Percentiles rank a stretch among this genome's conserved stretches.
These are phyloP conservation scores for Brenthis daphne DNA, from an alignment of 2,888 invertebrate genomes.

Conservation along the genomic window DNA sequence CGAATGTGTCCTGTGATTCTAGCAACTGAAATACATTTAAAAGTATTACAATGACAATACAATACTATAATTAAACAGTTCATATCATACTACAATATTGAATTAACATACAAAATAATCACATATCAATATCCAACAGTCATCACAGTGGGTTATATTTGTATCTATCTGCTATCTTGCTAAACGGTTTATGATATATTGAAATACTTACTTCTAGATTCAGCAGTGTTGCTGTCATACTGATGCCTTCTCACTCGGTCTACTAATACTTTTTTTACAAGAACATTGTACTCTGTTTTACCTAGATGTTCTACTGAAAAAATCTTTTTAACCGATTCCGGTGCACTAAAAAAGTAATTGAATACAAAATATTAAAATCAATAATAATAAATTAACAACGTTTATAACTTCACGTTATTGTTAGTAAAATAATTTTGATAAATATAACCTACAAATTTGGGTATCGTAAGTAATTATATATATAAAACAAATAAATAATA, in stretches of 20 bases:
- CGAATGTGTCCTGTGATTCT: constrained; percentile 88
- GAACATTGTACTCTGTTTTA: constrained; percentile 72
- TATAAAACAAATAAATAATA: constrained; percentile 20
- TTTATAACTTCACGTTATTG: too few relatives aligned
- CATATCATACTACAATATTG: too few relatives aligned
- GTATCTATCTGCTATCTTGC: background rate
- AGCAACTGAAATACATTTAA: constrained; percentile 84
- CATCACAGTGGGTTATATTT: too few relatives aligned
- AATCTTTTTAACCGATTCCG: constrained; percentile 86
- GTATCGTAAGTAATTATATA: too few relatives aligned
- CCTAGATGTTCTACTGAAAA: constrained; percentile 87
- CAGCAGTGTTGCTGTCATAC: constrained; percentile 86
- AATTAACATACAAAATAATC: too few relatives aligned
- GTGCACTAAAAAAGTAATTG: constrained; percentile 81
- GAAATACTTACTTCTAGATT: constrained; percentile 84
- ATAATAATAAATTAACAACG: too few relatives aligned
- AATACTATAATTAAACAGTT: too few relatives aligned
- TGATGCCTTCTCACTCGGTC: constrained; percentile 86
- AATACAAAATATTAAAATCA: too few relatives aligned
- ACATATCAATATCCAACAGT: too few relatives aligned
- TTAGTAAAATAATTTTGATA: background rate
- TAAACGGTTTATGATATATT: background rate
- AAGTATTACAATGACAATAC: too few relatives aligned
- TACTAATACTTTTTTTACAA: constrained; percentile 79
- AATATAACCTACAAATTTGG: background rate